phyloP scores from a whole-genome alignment of 1,140 invertebrate genomes.

The Schlechtendalia chinensis region DNA sequence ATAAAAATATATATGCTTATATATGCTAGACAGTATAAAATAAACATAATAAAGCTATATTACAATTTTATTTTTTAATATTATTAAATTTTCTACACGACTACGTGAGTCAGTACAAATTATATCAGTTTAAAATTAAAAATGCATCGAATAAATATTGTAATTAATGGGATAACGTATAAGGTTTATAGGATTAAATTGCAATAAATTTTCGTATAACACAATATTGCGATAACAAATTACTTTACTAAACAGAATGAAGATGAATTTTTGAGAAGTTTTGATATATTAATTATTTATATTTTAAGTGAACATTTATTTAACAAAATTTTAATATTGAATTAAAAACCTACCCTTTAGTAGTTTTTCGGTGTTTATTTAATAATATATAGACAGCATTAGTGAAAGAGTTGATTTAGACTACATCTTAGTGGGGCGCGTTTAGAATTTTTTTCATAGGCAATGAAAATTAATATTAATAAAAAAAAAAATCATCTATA shows the following conservation, averaged over 20 bases:
- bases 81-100: neutral
- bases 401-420: too few relatives aligned
- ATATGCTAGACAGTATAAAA: neutral
- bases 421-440: too few relatives aligned
- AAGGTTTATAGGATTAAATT: neutral
- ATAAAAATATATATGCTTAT: neutral
- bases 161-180: neutral
- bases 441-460: too few relatives aligned
- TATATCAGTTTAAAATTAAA: neutral
- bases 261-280: neutral
- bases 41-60: neutral
- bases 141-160: too few relatives aligned
- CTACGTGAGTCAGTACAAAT: neutral
- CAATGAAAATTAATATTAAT: too few relatives aligned
- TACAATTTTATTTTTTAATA: neutral
- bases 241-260: neutral
- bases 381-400: neutral
- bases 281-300: neutral
- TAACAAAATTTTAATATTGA: neutral
- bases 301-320: neutral
- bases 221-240: conserved; percentile 11
- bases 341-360: neutral
- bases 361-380: neutral
- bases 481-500: too few relatives aligned
- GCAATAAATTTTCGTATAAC: neutral